Evolutionary conservation across 2,888 invertebrate species (phyloP), one percentile per base, ranked within the genome.

Genomic region (Cephus runcator): DNA sequence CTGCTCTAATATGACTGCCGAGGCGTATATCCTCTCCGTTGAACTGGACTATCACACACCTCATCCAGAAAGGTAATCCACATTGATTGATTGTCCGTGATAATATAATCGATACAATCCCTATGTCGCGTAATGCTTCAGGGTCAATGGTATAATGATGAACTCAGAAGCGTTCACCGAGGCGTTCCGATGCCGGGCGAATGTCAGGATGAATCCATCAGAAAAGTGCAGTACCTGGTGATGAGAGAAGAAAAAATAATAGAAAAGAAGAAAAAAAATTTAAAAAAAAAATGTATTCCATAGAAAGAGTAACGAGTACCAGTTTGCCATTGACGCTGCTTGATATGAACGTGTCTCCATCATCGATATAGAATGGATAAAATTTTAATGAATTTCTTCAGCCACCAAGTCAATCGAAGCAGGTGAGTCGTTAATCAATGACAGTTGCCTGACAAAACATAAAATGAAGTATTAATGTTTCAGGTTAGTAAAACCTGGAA

Each of bases 11-110:
- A 90, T 93, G 83, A 91, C 92, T 84, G 91, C 92, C 81, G 92
- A 92, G 86, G 92, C 92, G 82, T 93, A 93, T 85, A 91, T 93
- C 82, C 89, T 93, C 81, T 91, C 92, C 73, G 91, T 93, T 78
- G 93, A 93, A 86, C 90, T 92, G 82, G 93, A 93, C 85, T 92
- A 92, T 83, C 93, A 93, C 83, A 92, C 93, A 69, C 92, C 93
- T 69, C 92, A 92, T 81, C 93, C 92, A 69, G 93, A 93, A 86
- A 92, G 93, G 93, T 93, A 84, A 73, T 68, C 34, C 31, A 56
- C 12, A 23, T 71, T 56, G 56, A 56, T 56, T 56, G 56, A 56
- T 56, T 56, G 23, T 9, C 6, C 56, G 23, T 56, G 23, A 9
- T 56, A 56, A 23, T 56, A 23, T 23, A 56, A 56, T 56, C 56